Evolutionary conservation across 2,113 vertebrate genomes (phyloP).

Genomic region (Ceratotherium simum): DNA sequence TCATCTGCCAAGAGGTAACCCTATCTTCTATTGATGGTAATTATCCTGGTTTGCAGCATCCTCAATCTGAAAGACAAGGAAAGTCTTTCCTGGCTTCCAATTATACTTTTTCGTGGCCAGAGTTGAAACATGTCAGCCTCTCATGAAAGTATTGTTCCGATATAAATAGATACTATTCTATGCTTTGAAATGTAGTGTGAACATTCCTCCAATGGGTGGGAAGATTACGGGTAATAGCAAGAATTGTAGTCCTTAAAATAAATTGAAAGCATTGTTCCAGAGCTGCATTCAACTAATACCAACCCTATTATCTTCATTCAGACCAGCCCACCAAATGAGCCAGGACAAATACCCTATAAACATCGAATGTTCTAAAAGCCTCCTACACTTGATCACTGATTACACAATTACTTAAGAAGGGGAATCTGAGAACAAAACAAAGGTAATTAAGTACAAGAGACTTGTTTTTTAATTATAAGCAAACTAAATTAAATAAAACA

Average conservation of each 20-base stretch:
- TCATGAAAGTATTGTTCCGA: background rate
- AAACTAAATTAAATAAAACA: slow-evolving; percentile 75
- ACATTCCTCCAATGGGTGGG: background rate
- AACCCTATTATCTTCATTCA: slow-evolving; percentile 68
- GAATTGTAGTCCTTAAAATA: slow-evolving; percentile 64
- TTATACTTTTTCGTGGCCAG: background rate
- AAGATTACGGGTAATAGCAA: background rate
- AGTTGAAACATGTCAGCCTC: background rate
- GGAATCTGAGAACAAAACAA: slow-evolving; percentile 55
- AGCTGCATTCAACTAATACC: slow-evolving; percentile 56
- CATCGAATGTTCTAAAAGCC: slow-evolving; percentile 60
- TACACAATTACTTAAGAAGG: slow-evolving; percentile 70
- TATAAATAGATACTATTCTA: background rate
- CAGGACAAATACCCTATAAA: slow-evolving; percentile 62
- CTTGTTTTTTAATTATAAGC: slow-evolving; percentile 74
- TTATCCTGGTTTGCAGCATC: background rate
- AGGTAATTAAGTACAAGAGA: slow-evolving; percentile 72
- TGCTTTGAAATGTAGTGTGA: slow-evolving; percentile 18
- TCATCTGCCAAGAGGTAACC: background rate
- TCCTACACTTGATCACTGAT: slow-evolving; percentile 72
- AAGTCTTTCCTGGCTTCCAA: background rate
- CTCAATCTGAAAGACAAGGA: background rate
- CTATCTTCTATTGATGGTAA: background rate
- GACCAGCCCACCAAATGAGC: slow-evolving; percentile 70
- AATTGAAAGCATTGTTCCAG: slow-evolving; percentile 76